Conservation (phyloP, 2,888 invertebrate genomes). For the Branchipolynoe longqiensis region DNA sequence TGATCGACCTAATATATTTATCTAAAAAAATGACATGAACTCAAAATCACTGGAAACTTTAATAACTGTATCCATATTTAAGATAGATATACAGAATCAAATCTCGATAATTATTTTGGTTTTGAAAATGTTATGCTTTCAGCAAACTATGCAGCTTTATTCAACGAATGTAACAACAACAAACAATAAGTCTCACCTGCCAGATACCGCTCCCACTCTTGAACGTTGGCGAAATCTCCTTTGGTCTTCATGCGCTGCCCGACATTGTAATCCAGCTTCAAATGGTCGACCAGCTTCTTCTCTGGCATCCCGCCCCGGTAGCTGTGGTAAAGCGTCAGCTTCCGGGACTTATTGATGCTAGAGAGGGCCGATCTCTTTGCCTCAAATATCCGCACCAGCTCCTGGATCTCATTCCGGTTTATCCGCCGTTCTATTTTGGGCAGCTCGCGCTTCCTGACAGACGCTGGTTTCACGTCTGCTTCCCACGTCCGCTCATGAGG, state of each 20-base stretch:
- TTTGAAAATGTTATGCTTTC: too few species aligned
- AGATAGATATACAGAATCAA: too few species aligned
- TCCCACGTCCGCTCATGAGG: neutral
- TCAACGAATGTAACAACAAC: neutral
- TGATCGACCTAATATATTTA: too few species aligned
- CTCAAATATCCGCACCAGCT: conserved; percentile 68
- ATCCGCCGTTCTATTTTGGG: conserved; percentile 32
- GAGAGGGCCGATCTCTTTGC: conserved; percentile 62
- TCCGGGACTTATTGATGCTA: conserved; percentile 54
- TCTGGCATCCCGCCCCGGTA: conserved; percentile 64
- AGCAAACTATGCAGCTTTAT: too few species aligned
- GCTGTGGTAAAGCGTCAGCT: conserved; percentile 63
- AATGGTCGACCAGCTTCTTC: conserved; percentile 48
- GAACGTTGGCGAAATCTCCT: conserved; percentile 58
- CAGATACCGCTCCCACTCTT: conserved; percentile 65
- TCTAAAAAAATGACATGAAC: too few species aligned
- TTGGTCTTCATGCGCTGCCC: conserved; percentile 10
- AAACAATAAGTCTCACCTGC: conserved; percentile 55
- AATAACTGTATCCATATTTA: too few species aligned
- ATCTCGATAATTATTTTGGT: too few species aligned
- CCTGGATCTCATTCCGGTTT: conserved; percentile 64
- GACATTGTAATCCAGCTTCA: conserved; percentile 40
- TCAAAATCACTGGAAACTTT: too few species aligned
- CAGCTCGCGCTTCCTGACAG: neutral
- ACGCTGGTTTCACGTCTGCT: neutral